A percentile compares a stretch with the other conserved stretches of the same genome.
These are phyloP conservation scores for Scortum barcoo DNA, from an alignment of 2,113 vertebrate species.

Conservation along the genomic window DNA sequence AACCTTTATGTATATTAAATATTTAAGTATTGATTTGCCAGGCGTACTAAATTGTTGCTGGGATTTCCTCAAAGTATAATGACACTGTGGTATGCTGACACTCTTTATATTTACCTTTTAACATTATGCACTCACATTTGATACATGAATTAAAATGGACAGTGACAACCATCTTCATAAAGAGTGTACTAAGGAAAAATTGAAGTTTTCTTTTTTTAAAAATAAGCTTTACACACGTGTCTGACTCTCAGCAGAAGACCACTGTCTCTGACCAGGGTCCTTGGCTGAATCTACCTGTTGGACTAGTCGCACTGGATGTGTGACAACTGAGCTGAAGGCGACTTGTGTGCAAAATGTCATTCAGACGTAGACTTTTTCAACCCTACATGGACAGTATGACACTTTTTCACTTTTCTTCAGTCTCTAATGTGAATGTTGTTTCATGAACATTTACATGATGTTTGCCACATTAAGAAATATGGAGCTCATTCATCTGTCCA, in stretches of 20 bases:
- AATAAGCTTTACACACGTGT: background rate
- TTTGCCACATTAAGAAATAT: too few relatives aligned
- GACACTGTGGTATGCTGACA: background rate
- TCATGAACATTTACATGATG: too few relatives aligned
- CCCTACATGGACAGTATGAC: too few relatives aligned
- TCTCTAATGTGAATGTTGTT: too few relatives aligned
- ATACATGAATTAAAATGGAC: background rate
- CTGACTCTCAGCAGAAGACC: background rate
- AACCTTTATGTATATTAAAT: too few relatives aligned
- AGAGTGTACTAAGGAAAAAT: background rate
- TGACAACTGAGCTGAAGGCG: background rate
- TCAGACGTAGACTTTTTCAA: too few relatives aligned
- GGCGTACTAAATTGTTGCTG: background rate
- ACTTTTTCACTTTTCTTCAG: too few relatives aligned
- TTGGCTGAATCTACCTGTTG: conserved; percentile 4
- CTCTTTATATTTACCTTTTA: background rate
- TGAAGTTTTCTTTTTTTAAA: background rate
- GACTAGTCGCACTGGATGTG: background rate
- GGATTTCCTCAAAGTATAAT: background rate
- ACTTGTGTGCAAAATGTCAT: too few relatives aligned
- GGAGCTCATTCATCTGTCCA: too few relatives aligned
- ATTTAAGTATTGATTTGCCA: background rate
- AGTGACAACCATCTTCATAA: background rate
- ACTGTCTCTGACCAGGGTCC: background rate
- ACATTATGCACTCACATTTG: background rate